Percentiles rank a stretch among this genome's conserved stretches.
Evolutionary conservation across 2,113 vertebrate species (phyloP).

Genomic region (Plestiodon gilberti): DNA sequence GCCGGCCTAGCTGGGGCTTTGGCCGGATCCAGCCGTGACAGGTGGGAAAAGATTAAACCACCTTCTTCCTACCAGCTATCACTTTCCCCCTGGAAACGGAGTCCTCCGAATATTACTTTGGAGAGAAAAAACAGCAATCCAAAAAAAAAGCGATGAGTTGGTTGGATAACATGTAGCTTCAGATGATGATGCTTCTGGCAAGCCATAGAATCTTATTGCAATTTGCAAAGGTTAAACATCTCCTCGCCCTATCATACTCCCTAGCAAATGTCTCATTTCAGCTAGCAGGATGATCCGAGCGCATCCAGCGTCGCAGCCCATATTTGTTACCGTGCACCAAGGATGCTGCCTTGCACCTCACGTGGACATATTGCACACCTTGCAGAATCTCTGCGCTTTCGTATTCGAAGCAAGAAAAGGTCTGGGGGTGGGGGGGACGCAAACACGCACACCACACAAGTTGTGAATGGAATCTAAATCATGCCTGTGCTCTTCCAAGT

Average conservation of each 20-base stretch:
- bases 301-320: background rate
- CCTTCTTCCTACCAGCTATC: too few species aligned
- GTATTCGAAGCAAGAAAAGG: conserved; percentile 50
- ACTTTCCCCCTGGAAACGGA: background rate
- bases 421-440: background rate
- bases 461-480: conserved; percentile 73
- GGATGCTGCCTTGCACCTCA: conserved; percentile 22
- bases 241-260: background rate
- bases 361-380: conserved; percentile 40
- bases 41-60: too few species aligned
- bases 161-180: background rate
- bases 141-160: background rate
- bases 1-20: too few species aligned
- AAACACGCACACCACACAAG: conserved; percentile 30
- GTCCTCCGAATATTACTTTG: background rate
- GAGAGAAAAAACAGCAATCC: background rate
- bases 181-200: background rate
- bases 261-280: conserved; percentile 4
- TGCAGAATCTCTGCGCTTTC: conserved; percentile 41
- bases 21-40: too few species aligned
- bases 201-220: background rate
- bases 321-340: background rate
- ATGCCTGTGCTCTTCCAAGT: conserved; percentile 74
- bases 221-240: conserved; percentile 19
- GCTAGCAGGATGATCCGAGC: conserved; percentile 38